Evolutionary conservation across 2,113 vertebrate species (phyloP).

Genomic region (Myotis yumanensis): DNA sequence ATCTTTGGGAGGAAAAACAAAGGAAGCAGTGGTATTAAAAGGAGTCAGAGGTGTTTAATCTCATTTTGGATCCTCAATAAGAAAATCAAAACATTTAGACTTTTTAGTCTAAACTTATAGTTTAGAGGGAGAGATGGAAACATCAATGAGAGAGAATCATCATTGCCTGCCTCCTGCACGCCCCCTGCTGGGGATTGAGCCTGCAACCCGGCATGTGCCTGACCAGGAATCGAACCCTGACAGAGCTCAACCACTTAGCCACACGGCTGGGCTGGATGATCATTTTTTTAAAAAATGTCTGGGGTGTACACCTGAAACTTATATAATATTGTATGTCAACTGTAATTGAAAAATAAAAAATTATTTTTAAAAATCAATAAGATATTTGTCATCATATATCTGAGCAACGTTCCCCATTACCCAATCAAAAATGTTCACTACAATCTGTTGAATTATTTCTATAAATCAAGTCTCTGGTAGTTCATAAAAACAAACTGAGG

Average conservation of each 20-base stretch:
- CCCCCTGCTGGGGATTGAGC: too few species aligned
- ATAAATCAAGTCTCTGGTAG: neutral
- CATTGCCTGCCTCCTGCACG: too few species aligned
- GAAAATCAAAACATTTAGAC: neutral
- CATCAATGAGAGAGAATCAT: too few species aligned
- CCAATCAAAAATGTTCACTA: neutral
- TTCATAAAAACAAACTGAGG: neutral
- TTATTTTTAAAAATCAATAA: neutral
- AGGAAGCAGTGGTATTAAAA: neutral
- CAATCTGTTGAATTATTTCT: neutral
- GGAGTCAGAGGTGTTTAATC: neutral
- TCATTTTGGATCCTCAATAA: conserved; percentile 1
- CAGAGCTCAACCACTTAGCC: too few species aligned
- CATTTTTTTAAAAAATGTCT: too few species aligned
- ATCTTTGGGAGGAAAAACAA: neutral
- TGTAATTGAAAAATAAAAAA: too few species aligned
- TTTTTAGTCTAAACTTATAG: neutral
- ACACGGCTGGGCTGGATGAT: too few species aligned
- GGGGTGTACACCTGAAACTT: too few species aligned
- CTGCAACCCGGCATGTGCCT: too few species aligned
- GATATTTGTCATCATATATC: neutral
- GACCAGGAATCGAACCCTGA: too few species aligned
- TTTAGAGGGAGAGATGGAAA: too few species aligned
- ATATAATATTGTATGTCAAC: too few species aligned
- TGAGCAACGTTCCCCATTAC: neutral